phyloP scores from a whole-genome alignment of 2,888 invertebrate genomes.

The Mythimna albipuncta region DNA sequence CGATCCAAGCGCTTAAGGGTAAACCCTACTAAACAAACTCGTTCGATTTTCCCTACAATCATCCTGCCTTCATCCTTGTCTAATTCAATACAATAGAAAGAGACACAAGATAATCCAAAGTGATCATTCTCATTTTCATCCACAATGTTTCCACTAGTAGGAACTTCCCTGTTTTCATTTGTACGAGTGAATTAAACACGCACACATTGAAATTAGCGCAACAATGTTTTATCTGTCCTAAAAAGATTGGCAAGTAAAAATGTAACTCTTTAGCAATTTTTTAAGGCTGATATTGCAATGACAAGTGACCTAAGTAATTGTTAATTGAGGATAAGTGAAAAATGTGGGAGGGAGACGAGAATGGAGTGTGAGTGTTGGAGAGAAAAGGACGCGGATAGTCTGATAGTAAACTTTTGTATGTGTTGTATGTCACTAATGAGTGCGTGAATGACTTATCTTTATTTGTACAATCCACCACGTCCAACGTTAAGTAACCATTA shows the following conservation, averaged over 20 bases:
- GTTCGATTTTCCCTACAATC: conserved; percentile 40
- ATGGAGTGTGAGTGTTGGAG: conserved; percentile 47
- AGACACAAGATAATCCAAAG: conserved; percentile 30
- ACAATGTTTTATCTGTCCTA: conserved; percentile 41
- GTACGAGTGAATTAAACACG: conserved; percentile 81
- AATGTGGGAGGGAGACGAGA: conserved; percentile 64
- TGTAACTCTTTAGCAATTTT: neutral
- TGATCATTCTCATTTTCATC: conserved; percentile 21
- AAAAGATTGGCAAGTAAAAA: conserved; percentile 35
- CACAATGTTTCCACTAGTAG: conserved; percentile 48
- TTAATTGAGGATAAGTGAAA: conserved; percentile 73
- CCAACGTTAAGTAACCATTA: conserved; percentile 54
- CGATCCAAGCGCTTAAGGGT: conserved; percentile 79
- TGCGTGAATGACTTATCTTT: conserved; percentile 70
- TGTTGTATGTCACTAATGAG: conserved; percentile 50
- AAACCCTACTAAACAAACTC: conserved; percentile 73
- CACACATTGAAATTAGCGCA: conserved; percentile 71
- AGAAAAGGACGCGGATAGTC: conserved; percentile 65
- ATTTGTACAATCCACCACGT: conserved; percentile 65
- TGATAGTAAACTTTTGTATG: conserved; percentile 61
- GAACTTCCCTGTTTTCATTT: conserved; percentile 61
- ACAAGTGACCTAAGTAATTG: conserved; percentile 34
- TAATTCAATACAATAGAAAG: conserved; percentile 31
- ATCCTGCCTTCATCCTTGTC: conserved; percentile 35
- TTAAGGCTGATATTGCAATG: conserved; percentile 49